Base-by-base conservation (phyloP, 2,888 invertebrate species). In the Hydraecia micacea region DNA sequence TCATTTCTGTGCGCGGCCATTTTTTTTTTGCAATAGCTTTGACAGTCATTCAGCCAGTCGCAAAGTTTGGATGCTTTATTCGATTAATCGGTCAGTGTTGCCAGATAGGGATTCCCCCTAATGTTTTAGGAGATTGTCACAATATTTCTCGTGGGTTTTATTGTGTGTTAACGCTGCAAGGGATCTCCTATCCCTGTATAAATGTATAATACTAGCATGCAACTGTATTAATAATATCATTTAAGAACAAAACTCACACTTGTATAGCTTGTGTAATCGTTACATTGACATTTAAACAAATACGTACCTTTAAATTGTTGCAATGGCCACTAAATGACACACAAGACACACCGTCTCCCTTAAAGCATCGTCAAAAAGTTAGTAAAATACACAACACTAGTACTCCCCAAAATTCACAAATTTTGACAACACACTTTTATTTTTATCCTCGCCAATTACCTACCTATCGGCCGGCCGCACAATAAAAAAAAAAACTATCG, bases 21-120 rank as follows among this genome's bases (percentile, higher is more conserved):
- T 84, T 80, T 71, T 85, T 65, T 86, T 81, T 81, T 77, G 60
- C 77, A 63, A 79, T 79, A n/a, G 83, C 85, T 89, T 88, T 88
- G 88, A 89, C 80, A 88, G 83, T 85, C 89, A 89, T 90, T 90
- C 89, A 81, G 90, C 88, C 91, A 89, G 88, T 90, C 87, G 80
- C 82, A 88, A 91, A 89, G 87, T 88, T 91, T 91, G 89, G 84
- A 84, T 90, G 92, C 90, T 91, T 92, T 91, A 92, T 92, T 91
- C 85, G 88, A 92, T 92, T 91, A 90, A 84, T 86, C 75, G 80
- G 76, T 77, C 76, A 76, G 82, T 78, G 83, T 86, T 89, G 77
- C 84, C 68, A 68, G 73, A 77, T 79, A 77, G 25, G 71, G 73
- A 55, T 83, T 71, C 65, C 42, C 21, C 13, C 52, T 69, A 73